Conservation (phyloP, 2,113 vertebrate genomes). For the Dendropsophus ebraccatus region DNA sequence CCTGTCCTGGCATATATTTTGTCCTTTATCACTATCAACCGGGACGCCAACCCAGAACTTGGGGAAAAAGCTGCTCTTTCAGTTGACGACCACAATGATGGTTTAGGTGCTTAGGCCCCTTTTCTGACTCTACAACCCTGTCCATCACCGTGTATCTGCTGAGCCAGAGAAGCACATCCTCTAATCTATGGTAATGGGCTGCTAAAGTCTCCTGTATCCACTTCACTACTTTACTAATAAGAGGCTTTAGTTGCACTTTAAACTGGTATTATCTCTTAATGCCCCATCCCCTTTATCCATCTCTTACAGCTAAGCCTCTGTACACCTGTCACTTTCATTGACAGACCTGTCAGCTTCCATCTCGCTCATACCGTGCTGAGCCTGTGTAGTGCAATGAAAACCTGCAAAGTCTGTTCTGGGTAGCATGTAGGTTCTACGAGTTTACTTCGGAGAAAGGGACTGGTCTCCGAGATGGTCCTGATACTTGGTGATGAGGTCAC, state of each 20-base stretch:
- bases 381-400: background rate
- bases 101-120: no score
- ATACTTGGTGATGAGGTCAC: no score
- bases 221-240: background rate
- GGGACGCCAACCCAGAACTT: no score
- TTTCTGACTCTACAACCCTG: no score
- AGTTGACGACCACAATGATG: no score
- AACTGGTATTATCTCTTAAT: background rate
- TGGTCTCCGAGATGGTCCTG: no score
- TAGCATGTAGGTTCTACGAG: no score
- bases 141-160: background rate
- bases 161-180: background rate
- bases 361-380: background rate
- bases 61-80: no score
- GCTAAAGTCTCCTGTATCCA: background rate
- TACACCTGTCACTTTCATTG: slow-evolving; percentile 5
- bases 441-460: no score
- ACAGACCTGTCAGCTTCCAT: slow-evolving; percentile 1
- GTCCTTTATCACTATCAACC: no score
- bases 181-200: background rate
- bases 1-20: no score
- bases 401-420: background rate
- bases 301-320: background rate
- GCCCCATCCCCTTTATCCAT: background rate
- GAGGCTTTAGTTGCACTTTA: background rate